These are phyloP conservation scores for Lasioglossum malachurum DNA, from an alignment of 2,888 invertebrate genomes.

Conservation along the genomic window DNA sequence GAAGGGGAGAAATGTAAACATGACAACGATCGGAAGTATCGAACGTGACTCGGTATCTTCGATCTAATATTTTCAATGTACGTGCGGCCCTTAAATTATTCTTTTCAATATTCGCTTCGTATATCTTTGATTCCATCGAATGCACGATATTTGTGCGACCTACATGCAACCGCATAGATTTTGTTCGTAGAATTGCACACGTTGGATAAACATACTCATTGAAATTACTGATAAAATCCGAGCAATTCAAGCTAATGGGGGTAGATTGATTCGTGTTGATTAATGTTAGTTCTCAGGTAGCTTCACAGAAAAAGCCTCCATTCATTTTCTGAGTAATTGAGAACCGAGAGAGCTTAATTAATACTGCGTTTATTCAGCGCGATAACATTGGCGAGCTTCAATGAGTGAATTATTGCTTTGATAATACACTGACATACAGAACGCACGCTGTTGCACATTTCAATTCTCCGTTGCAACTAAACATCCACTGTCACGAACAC, in stretches of 20 bases:
- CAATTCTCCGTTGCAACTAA: not conserved
- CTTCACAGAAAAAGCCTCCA: not conserved
- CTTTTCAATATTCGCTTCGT: not conserved
- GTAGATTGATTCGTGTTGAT: not conserved
- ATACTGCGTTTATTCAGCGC: not conserved
- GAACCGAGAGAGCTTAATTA: not conserved
- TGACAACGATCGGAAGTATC: not conserved
- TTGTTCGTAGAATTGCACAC: not conserved
- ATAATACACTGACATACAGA: not conserved
- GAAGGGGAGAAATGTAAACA: not conserved
- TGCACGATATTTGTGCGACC: not conserved
- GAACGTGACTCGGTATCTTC: not conserved
- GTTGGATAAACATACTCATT: not conserved
- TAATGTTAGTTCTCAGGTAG: conserved; percentile 1
- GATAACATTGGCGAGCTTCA: not conserved
- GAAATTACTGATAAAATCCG: not conserved
- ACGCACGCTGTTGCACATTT: not conserved
- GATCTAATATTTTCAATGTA: not conserved
- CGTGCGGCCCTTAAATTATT: not conserved
- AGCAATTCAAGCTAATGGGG: not conserved
- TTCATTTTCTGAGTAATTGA: not conserved
- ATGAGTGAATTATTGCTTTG: not conserved
- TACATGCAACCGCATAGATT: not conserved
- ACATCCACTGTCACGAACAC: not conserved
- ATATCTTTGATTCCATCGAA: not conserved